Percentiles rank a stretch among this genome's conserved stretches.
phyloP scores from a whole-genome alignment of 2,888 invertebrate genomes.

The Phytoseiulus persimilis region DNA sequence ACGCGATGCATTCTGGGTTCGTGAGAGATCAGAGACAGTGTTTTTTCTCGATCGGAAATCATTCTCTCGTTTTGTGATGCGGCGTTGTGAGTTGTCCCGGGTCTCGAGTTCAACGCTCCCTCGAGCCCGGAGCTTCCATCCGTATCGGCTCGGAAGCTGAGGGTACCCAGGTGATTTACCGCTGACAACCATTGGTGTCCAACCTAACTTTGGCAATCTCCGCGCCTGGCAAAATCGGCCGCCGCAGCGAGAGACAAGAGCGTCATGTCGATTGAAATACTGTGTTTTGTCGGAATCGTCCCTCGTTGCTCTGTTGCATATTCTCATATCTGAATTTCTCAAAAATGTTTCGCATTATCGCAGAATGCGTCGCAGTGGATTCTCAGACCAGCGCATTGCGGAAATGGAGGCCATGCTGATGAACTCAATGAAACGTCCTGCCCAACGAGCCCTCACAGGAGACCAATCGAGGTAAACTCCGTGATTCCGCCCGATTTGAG shows the following conservation, averaged over 20 bases:
- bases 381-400: slow-evolving; percentile 34
- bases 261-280: too few relatives aligned
- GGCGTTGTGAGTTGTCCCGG: not conserved
- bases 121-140: not conserved
- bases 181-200: not conserved
- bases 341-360: not conserved
- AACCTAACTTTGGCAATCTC: too few relatives aligned
- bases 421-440: slow-evolving; percentile 33
- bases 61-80: not conserved
- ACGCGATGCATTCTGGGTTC: too few relatives aligned
- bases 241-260: too few relatives aligned
- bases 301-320: not conserved
- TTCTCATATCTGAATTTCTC: not conserved
- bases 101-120: not conserved
- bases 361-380: slow-evolving; percentile 38
- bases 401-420: slow-evolving; percentile 35
- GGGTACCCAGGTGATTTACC: not conserved
- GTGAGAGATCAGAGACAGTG: not conserved
- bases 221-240: too few relatives aligned
- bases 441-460: slow-evolving; percentile 22
- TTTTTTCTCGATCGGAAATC: not conserved
- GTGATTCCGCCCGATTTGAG: too few relatives aligned
- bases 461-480: slow-evolving; percentile 39
- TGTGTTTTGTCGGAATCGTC: not conserved
- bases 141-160: not conserved